Conservation (phyloP, 2,113 vertebrate species). For the Scophthalmus maximus region DNA sequence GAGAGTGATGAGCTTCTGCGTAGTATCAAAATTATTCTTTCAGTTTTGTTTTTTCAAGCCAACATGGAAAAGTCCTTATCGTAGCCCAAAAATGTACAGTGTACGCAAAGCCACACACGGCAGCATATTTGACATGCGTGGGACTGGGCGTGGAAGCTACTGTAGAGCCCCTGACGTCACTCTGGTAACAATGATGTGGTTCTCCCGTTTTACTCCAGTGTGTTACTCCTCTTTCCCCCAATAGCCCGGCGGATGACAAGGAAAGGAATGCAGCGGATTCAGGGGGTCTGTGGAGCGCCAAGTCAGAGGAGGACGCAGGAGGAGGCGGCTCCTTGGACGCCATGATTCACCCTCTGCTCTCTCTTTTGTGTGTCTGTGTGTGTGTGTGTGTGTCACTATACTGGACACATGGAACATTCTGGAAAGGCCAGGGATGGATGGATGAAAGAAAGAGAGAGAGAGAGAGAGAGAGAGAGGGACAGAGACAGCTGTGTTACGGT, state of each 20-base stretch:
- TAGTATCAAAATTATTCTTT: not conserved
- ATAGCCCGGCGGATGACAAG: constrained; percentile 23
- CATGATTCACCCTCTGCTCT: constrained; percentile 51
- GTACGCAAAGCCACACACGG: not conserved
- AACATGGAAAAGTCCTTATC: not conserved
- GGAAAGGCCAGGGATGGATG: no score
- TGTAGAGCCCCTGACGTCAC: constrained; percentile 66
- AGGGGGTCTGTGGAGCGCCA: constrained; percentile 32
- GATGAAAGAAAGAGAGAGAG: no score
- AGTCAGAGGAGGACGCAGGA: constrained; percentile 9
- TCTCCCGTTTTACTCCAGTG: constrained; percentile 68
- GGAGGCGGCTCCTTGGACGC: constrained; percentile 15
- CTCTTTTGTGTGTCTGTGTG: constrained; percentile 21
- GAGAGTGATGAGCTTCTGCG: not conserved
- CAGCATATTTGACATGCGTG: not conserved
- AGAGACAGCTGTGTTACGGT: not conserved
- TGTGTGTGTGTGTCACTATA: not conserved
- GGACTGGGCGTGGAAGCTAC: constrained; percentile 26
- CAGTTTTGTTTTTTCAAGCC: not conserved
- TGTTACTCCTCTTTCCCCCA: constrained; percentile 4
- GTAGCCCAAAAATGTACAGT: not conserved
- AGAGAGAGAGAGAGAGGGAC: no score
- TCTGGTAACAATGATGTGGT: constrained; percentile 57
- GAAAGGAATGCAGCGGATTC: constrained; percentile 62
- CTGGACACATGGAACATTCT: no score